These are phyloP conservation scores for Phrynocephalus forsythii DNA, from an alignment of 2,797 vertebrate species.

Conservation along the genomic window DNA sequence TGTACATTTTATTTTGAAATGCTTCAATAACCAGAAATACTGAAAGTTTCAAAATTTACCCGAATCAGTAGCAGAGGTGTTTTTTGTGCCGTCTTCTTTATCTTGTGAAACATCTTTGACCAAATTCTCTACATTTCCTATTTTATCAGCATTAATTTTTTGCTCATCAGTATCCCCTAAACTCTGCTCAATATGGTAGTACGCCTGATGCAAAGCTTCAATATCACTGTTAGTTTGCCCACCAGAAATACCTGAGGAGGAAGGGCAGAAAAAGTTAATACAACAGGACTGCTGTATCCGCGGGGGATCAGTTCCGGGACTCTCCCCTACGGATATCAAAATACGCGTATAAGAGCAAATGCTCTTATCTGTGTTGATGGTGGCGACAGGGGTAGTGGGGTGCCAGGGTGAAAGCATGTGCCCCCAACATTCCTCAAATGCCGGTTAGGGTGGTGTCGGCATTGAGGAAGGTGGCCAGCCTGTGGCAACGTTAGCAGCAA, in stretches of 20 bases:
- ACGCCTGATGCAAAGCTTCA: constrained; percentile 88
- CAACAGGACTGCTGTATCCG: too few relatives aligned
- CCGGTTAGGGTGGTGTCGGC: too few relatives aligned
- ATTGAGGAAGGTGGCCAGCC: too few relatives aligned
- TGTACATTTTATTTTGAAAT: background rate
- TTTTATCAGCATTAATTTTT: constrained; percentile 10
- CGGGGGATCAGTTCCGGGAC: too few relatives aligned
- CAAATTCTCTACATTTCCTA: constrained; percentile 44
- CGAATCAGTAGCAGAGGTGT: constrained; percentile 83
- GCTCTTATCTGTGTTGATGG: too few relatives aligned
- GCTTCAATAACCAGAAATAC: background rate
- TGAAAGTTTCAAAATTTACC: constrained; percentile 74
- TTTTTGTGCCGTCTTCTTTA: constrained; percentile 73
- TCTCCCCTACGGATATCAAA: too few relatives aligned
- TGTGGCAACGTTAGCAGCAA: too few relatives aligned
- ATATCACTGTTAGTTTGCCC: constrained; percentile 86
- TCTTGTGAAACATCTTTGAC: constrained; percentile 65
- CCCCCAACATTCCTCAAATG: too few relatives aligned
- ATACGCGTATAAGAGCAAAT: too few relatives aligned
- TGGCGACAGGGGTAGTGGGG: too few relatives aligned
- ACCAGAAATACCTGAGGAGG: constrained; percentile 70
- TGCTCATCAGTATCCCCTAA: constrained; percentile 76
- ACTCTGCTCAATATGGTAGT: constrained; percentile 81
- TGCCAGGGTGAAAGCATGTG: too few relatives aligned
- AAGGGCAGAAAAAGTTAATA: constrained; percentile 40